These are phyloP conservation scores for Peromyscus aztecus DNA, from an alignment of 2,797 vertebrate genomes.

Conservation along the genomic window DNA sequence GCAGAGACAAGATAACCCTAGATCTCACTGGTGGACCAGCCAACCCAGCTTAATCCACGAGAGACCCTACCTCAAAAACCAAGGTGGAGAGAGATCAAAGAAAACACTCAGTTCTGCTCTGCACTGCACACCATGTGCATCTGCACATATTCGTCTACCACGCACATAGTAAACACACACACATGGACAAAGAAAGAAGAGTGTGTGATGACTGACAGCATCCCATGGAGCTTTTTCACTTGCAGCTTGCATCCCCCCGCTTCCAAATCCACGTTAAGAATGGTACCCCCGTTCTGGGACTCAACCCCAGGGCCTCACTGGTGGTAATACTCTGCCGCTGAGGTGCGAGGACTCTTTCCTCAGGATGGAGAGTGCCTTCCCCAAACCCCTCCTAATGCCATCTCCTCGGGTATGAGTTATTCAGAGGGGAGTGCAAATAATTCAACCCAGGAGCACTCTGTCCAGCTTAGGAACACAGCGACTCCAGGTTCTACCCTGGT, in stretches of 20 bases:
- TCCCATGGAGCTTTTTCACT: constrained; percentile 67
- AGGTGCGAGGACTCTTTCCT: not conserved
- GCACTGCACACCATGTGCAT: too few relatives aligned
- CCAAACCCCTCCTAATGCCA: too few relatives aligned
- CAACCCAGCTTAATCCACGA: not conserved
- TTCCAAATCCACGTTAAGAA: constrained; percentile 36
- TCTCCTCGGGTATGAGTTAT: not conserved
- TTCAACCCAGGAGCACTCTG: not conserved
- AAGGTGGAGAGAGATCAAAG: not conserved
- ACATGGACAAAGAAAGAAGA: not conserved
- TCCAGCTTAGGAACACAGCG: not conserved
- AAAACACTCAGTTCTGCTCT: not conserved
- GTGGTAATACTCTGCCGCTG: too few relatives aligned
- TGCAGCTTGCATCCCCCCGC: constrained; percentile 70
- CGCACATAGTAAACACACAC: too few relatives aligned
- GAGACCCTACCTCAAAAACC: not conserved
- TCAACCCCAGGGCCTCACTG: not conserved
- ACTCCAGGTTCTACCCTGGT: not conserved
- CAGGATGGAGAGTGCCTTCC: too few relatives aligned
- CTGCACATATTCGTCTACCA: not conserved
- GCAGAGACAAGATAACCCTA: too few relatives aligned
- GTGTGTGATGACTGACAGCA: constrained; percentile 65
- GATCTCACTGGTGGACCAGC: not conserved
- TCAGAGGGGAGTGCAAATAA: not conserved
- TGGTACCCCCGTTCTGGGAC: not conserved